These are phyloP conservation scores for Rallus crepitans DNA, from an alignment of 2,797 vertebrate genomes.

Conservation along the genomic window DNA sequence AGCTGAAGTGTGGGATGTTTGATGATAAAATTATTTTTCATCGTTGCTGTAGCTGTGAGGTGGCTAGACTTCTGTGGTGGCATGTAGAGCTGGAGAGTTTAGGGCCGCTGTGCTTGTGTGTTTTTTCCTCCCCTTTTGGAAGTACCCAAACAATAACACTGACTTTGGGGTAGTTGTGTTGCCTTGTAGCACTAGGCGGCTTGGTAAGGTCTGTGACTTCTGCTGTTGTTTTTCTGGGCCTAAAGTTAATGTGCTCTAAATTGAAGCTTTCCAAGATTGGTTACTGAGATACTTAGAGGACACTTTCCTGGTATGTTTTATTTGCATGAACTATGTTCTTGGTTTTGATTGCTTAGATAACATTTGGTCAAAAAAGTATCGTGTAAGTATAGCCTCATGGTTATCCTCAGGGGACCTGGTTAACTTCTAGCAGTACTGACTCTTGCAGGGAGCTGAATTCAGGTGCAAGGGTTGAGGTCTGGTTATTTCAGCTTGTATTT, in stretches of 20 bases:
- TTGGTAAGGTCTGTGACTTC: not conserved
- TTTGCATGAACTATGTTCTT: constrained; percentile 24
- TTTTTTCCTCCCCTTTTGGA: not conserved
- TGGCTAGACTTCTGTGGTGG: not conserved
- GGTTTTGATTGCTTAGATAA: constrained; percentile 1
- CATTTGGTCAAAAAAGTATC: not conserved
- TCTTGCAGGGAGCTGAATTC: not conserved
- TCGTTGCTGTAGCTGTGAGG: not conserved
- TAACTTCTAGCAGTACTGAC: not conserved
- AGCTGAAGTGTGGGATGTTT: not conserved
- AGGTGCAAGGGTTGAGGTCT: not conserved
- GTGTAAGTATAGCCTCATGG: not conserved
- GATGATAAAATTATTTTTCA: not conserved
- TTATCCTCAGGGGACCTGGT: not conserved
- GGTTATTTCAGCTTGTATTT: constrained; percentile 46
- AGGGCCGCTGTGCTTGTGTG: not conserved
- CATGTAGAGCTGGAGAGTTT: not conserved
- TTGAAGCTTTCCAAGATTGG: constrained; percentile 7
- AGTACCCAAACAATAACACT: not conserved
- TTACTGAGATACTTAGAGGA: not conserved
- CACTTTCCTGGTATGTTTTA: not conserved
- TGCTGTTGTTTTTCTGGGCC: not conserved
- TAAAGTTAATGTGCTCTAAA: not conserved
- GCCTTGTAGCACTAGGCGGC: not conserved
- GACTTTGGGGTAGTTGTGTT: not conserved